Evolutionary conservation across 2,888 invertebrate species (phyloP).

Genomic region (Stictocephala bisonia): DNA sequence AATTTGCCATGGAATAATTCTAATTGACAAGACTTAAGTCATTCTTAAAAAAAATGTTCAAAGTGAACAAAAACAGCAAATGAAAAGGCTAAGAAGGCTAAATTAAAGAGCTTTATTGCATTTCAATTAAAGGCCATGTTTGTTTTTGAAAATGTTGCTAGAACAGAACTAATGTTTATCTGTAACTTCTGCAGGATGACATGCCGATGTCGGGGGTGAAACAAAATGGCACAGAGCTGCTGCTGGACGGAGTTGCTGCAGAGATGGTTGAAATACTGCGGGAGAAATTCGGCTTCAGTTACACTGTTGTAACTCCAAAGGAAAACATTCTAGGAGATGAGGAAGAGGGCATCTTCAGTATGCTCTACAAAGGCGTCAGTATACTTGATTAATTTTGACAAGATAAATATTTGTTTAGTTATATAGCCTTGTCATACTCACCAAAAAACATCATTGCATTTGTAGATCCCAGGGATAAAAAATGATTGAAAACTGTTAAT

Average conservation of each 20-base stretch:
- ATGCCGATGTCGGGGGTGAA: constrained; percentile 63
- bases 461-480: neutral
- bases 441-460: neutral
- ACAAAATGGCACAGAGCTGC: constrained; percentile 53
- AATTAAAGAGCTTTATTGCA: too few species aligned
- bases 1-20: too few species aligned
- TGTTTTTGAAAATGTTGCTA: too few species aligned
- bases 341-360: constrained; percentile 72
- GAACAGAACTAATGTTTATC: too few species aligned
- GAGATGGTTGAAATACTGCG: constrained; percentile 75
- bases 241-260: constrained; percentile 75
- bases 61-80: too few species aligned
- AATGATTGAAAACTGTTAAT: neutral
- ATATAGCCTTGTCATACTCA: neutral
- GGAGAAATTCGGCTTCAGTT: constrained; percentile 78
- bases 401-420: too few species aligned
- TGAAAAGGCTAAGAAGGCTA: too few species aligned
- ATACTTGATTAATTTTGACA: neutral
- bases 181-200: constrained; percentile 57
- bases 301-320: constrained; percentile 67
- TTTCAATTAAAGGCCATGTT: too few species aligned
- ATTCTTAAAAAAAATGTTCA: too few species aligned
- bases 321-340: constrained; percentile 71
- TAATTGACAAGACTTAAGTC: too few species aligned
- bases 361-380: constrained; percentile 71